A percentile compares a stretch with the other conserved stretches of the same genome.
phyloP scores from a whole-genome alignment of 1,140 invertebrate genomes.

The Elymnias hypermnestra region DNA sequence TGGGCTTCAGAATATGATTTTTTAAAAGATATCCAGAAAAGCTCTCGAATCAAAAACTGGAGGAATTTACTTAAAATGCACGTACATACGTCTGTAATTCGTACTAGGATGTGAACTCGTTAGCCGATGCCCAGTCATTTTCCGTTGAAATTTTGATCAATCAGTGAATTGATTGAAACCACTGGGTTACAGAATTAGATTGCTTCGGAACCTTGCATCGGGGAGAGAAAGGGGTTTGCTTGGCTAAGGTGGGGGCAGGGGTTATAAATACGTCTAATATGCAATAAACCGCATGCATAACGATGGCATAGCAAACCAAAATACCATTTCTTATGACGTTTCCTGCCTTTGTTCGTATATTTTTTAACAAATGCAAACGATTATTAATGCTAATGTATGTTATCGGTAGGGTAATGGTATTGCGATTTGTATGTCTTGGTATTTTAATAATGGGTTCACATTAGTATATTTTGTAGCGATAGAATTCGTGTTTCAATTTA shows the following conservation, averaged over 20 bases:
- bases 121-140: constrained; percentile 11
- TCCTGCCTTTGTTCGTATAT: constrained; percentile 24
- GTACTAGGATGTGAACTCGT: constrained; percentile 5
- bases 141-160: constrained; percentile 19
- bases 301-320: constrained; percentile 7
- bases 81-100: not conserved
- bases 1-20: too few relatives aligned
- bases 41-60: not conserved
- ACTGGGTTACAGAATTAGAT: constrained; percentile 20
- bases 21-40: too few relatives aligned
- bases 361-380: constrained; percentile 24
- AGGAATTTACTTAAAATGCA: too few relatives aligned
- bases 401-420: constrained; percentile 8
- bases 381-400: constrained; percentile 22
- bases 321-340: constrained; percentile 24
- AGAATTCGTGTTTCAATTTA: too few relatives aligned
- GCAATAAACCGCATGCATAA: not conserved
- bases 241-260: not conserved
- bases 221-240: constrained; percentile 1
- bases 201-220: constrained; percentile 11
- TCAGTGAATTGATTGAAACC: constrained; percentile 20
- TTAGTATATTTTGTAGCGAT: too few relatives aligned
- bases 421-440: constrained; percentile 8
- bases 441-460: not conserved
- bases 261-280: constrained; percentile 21